phyloP scores from a whole-genome alignment of 2,888 invertebrate genomes.

The Amphiduros pacificus region DNA sequence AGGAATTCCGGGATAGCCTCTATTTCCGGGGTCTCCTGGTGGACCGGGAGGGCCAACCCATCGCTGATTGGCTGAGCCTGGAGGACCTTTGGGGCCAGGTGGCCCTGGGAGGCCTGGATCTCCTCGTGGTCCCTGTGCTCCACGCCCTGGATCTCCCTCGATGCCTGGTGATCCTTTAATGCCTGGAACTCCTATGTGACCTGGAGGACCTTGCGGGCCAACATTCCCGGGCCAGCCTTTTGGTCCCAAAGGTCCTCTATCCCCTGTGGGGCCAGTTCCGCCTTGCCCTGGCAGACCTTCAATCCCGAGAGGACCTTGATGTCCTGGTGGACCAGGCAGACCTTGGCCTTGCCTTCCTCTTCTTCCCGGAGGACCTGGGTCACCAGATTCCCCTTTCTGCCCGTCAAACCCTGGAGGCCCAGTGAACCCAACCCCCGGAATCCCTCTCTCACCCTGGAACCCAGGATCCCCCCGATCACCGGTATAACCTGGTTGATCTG shows the following conservation, averaged over 20 bases:
- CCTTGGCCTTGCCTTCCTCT: conserved; percentile 31
- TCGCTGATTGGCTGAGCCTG: no score
- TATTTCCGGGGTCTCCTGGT: no score
- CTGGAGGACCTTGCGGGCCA: no score
- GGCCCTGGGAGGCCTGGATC: neutral
- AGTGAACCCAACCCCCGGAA: conserved; percentile 17
- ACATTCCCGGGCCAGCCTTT: neutral
- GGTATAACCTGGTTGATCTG: neutral
- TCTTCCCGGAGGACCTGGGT: conserved; percentile 23
- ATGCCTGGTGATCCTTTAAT: conserved; percentile 22
- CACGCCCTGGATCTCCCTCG: conserved; percentile 4
- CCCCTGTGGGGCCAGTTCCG: conserved; percentile 9
- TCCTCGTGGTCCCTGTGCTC: no score
- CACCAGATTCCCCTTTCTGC: conserved; percentile 23
- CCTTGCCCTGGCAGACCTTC: conserved; percentile 19
- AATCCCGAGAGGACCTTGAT: conserved; percentile 28
- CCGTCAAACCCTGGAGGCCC: conserved; percentile 25
- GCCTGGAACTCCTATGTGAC: no score
- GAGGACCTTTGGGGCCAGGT: neutral
- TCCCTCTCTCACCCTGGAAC: no score
- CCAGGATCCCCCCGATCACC: conserved; percentile 7
- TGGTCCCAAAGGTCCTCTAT: conserved; percentile 18
- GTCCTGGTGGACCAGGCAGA: conserved; percentile 24
- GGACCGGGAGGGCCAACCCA: no score
- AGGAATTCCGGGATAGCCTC: no score